Evolutionary conservation across 2,797 vertebrate species (phyloP), one percentile per base, ranked within the genome.

Genomic region (Bradypodion pumilum): DNA sequence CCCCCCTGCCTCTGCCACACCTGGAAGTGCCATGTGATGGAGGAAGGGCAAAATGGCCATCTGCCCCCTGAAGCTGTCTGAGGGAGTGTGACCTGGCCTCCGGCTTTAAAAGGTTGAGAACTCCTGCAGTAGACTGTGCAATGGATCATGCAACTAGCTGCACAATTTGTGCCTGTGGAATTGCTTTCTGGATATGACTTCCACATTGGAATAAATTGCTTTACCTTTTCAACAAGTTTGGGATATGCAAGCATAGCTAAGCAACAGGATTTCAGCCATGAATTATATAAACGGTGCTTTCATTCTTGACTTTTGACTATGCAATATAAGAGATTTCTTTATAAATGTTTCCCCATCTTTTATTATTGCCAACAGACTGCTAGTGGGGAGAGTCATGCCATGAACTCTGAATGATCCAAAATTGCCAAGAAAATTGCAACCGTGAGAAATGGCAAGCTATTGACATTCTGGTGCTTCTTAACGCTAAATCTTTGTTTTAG

Each of bases 401-500:
- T 77, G 68, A 89, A 90, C 59, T 88, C 80, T 83, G 81, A 60
- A 40, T 73, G 65, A 65, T 84, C 80, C 83, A 66, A 42, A 21
- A 10, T 42, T 37, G 78, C 76, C n/a, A n/a, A n/a, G n/a, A 70
- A n/a, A 2, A 0, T n/a, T 16, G 66, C 12, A 81, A 65, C 84
- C 85, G 0, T 0, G 6, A 90, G 85, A 82, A 86, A 0, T 85
- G 76, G 73, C n/a, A 76, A 89, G 80, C 89, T 85, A 63, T 84
- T 84, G 89, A 92, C 86, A 90, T 90, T 90, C 87, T 68, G 80
- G 88, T 89, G 89, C 93, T 94, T 93, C 94, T 95, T 95, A 95
- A 94, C 29, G 70, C 88, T 92, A 94, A 89, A 90, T 94, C 89
- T 90, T 94, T 91, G 92, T 94, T 91, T 94, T 94, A 91, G 89